Conservation (phyloP, 2,113 vertebrate genomes). For the Equus przewalskii region DNA sequence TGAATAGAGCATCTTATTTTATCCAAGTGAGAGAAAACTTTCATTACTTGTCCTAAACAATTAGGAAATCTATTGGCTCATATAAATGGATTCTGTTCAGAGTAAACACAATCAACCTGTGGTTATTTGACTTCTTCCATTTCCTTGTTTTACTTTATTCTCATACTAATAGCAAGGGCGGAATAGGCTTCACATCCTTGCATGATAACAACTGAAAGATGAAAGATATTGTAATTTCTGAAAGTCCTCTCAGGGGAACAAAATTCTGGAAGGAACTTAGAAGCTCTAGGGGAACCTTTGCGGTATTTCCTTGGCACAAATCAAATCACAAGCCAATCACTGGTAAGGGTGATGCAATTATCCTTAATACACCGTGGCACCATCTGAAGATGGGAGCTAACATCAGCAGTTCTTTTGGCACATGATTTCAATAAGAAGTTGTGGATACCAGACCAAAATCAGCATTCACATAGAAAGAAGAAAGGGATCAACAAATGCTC, state of each 20-base stretch:
- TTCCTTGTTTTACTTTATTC: conserved; percentile 1
- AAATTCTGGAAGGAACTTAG: not conserved
- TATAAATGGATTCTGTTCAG: conserved; percentile 13
- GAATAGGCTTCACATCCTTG: not conserved
- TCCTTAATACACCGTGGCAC: not conserved
- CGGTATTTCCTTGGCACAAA: not conserved
- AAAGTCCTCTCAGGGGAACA: not conserved
- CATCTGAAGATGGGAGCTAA: not conserved
- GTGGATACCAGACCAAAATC: not conserved
- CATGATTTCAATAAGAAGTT: not conserved
- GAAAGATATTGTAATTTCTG: not conserved
- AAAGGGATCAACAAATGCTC: not conserved
- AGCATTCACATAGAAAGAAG: not conserved
- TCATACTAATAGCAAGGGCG: not conserved
- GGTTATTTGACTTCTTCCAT: not conserved
- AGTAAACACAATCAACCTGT: not conserved
- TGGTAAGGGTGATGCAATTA: not conserved
- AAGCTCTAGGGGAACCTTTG: not conserved
- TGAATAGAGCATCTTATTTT: not conserved
- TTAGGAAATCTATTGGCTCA: conserved; percentile 26
- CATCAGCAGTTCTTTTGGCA: not conserved
- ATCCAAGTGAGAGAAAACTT: conserved; percentile 51
- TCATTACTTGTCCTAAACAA: not conserved
- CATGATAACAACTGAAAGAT: not conserved
- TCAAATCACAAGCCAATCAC: not conserved